phyloP scores from a whole-genome alignment of 2,797 vertebrate genomes.

The Mormyrus hasselquistii region DNA sequence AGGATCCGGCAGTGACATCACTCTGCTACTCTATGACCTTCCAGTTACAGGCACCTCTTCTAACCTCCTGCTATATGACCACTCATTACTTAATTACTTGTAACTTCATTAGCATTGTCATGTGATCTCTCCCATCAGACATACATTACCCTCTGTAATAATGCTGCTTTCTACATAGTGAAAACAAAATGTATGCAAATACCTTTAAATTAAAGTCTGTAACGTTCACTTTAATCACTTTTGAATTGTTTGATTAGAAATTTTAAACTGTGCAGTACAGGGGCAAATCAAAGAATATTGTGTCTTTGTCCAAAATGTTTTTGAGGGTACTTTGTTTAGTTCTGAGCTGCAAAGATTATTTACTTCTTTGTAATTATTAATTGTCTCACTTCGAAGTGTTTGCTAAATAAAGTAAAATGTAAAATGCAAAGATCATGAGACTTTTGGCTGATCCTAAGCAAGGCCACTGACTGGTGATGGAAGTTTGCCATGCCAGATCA shows the following conservation, averaged over 20 bases:
- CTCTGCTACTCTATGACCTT: neutral
- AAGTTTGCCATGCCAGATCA: neutral
- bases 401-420: neutral
- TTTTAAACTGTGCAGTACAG: neutral
- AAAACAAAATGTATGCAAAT: neutral
- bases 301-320: neutral
- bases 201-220: neutral
- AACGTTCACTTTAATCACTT: neutral
- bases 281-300: neutral
- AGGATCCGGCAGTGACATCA: neutral
- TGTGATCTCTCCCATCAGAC: neutral
- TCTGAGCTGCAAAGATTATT: neutral
- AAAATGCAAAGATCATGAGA: neutral
- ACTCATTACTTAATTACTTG: neutral
- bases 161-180: neutral
- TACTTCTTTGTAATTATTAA: neutral
- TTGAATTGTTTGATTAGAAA: neutral
- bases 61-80: neutral
- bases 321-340: neutral
- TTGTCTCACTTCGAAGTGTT: neutral
- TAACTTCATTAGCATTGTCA: neutral
- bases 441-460: neutral
- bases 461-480: neutral
- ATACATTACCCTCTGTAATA: neutral
- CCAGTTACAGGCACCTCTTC: neutral